phyloP scores from a whole-genome alignment of 2,797 vertebrate genomes.

The Dicrostonyx torquatus region DNA sequence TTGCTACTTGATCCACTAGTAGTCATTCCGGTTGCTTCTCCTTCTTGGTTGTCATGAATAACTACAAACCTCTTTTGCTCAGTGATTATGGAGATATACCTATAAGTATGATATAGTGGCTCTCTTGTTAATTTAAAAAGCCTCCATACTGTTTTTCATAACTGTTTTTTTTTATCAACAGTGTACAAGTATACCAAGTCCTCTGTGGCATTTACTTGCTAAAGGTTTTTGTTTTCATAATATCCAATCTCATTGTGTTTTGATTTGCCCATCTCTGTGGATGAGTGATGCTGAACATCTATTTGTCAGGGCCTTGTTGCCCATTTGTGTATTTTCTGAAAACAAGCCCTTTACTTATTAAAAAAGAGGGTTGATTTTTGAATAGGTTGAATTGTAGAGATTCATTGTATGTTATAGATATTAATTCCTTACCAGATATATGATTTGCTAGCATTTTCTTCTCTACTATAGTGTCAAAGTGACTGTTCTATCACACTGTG shows the following conservation, averaged over 20 bases:
- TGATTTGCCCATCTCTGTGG: not conserved
- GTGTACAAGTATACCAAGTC: not conserved
- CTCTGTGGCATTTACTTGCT: not conserved
- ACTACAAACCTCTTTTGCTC: not conserved
- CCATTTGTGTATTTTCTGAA: not conserved
- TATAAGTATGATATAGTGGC: not conserved
- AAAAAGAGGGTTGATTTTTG: not conserved
- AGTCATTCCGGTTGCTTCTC: not conserved
- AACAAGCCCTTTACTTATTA: not conserved
- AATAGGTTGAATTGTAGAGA: not conserved
- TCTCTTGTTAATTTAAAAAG: not conserved
- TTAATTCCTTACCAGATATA: not conserved
- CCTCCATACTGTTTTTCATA: not conserved
- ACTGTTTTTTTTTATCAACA: not conserved
- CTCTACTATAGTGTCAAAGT: not conserved
- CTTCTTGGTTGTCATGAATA: not conserved
- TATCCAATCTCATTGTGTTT: not conserved
- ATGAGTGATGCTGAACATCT: not conserved
- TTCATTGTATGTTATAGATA: not conserved
- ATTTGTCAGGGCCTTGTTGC: not conserved
- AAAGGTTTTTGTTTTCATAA: not conserved
- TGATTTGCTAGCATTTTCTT: constrained; percentile 16
- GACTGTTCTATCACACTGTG: not conserved
- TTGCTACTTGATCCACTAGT: not conserved
- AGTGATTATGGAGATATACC: not conserved